These are phyloP conservation scores for Leptopilina myrica DNA, from an alignment of 2,888 invertebrate species.

Conservation along the genomic window DNA sequence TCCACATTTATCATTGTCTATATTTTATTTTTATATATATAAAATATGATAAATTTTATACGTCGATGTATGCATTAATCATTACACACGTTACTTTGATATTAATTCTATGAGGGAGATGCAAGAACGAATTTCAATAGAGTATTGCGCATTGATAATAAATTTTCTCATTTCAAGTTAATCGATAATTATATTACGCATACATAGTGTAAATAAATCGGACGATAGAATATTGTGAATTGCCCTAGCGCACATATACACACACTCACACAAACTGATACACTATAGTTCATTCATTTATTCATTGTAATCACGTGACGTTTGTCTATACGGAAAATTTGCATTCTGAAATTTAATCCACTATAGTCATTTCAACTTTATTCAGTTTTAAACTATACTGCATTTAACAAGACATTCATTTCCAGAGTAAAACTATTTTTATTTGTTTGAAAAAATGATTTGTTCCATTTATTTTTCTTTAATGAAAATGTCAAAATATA, in stretches of 20 bases:
- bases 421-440: no score
- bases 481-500: no score
- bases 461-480: no score
- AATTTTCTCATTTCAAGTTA: slow-evolving; percentile 16
- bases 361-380: not conserved
- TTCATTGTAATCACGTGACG: not conserved
- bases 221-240: not conserved
- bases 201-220: not conserved
- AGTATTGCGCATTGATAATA: slow-evolving; percentile 21
- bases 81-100: slow-evolving; percentile 9
- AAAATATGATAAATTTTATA: not conserved
- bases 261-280: not conserved
- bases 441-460: no score
- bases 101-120: slow-evolving; percentile 9
- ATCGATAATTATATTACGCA: not conserved
- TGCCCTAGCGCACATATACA: not conserved
- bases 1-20: not conserved
- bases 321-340: not conserved
- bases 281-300: slow-evolving; percentile 11
- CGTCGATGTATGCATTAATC: not conserved
- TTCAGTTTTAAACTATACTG: not conserved
- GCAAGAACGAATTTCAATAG: slow-evolving; percentile 22
- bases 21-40: not conserved
- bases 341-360: not conserved
- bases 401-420: not conserved